These are phyloP conservation scores for Zoanthus gigantus DNA, from an alignment of 92 coral and sea anemone species.

Conservation along the genomic window DNA sequence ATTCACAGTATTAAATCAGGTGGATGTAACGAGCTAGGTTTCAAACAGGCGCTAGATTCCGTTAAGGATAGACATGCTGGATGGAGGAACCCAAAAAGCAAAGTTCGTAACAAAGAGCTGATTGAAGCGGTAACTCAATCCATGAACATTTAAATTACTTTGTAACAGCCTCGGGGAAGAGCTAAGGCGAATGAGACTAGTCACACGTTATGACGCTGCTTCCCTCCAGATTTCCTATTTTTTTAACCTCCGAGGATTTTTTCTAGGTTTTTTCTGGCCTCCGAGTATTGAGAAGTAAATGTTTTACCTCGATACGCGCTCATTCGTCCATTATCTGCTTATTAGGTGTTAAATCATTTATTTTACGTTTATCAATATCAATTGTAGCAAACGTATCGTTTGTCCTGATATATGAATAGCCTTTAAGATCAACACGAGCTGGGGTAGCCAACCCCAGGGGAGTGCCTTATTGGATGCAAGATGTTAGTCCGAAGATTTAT, in stretches of 20 bases:
- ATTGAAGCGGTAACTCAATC: constrained; percentile 8
- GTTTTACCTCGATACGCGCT: not conserved
- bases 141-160: not conserved
- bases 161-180: constrained; percentile 12
- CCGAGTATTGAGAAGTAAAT: not conserved
- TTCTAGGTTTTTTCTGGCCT: not conserved
- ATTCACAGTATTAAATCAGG: not conserved
- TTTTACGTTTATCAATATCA: no score
- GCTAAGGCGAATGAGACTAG: not conserved
- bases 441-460: no score
- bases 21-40: constrained; percentile 35
- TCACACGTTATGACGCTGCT: not conserved
- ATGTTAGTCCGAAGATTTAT: no score
- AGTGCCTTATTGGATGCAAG: no score
- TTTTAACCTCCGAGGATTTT: constrained; percentile 11
- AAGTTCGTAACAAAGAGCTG: not conserved
- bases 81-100: no score
- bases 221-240: not conserved
- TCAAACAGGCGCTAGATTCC: constrained; percentile 7
- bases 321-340: no score
- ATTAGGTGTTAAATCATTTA: no score
- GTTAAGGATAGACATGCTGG: no score
- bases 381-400: no score
- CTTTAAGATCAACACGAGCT: no score
- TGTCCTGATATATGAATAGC: no score